Evolutionary conservation across 1,140 invertebrate genomes (phyloP).

Genomic region (Nymphalis io): DNA sequence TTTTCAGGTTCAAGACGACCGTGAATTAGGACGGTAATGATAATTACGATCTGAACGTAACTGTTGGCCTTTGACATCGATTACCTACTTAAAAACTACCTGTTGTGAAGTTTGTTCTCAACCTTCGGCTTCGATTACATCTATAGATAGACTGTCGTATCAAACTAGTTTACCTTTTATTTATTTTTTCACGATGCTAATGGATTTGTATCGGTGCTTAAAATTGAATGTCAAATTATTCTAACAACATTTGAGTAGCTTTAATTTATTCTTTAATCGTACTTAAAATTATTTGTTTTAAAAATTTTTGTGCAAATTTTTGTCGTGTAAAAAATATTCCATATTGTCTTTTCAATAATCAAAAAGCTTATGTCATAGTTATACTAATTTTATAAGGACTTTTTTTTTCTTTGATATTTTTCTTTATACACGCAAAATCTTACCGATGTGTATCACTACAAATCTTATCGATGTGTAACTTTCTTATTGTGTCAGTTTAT

Average conservation of each 20-base stretch:
- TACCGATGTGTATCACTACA: too few species aligned
- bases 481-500: too few species aligned
- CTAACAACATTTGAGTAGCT: not conserved
- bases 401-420: too few species aligned
- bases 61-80: not conserved
- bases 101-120: slow-evolving; percentile 1
- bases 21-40: not conserved
- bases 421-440: too few species aligned
- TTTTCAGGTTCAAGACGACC: not conserved
- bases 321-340: too few species aligned
- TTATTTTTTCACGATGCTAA: slow-evolving; percentile 5
- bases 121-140: not conserved
- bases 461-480: too few species aligned
- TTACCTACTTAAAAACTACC: slow-evolving; percentile 6
- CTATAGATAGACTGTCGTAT: slow-evolving; percentile 6
- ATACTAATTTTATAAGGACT: too few species aligned
- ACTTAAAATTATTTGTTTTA: too few species aligned
- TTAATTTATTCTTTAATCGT: too few species aligned
- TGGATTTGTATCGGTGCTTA: slow-evolving; percentile 2
- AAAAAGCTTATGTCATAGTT: too few species aligned
- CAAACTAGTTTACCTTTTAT: slow-evolving; percentile 2
- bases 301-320: too few species aligned
- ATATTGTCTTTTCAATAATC: too few species aligned
- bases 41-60: not conserved
- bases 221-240: not conserved